Conservation (phyloP, 1,140 invertebrate species). For the Melitaea cinxia region DNA sequence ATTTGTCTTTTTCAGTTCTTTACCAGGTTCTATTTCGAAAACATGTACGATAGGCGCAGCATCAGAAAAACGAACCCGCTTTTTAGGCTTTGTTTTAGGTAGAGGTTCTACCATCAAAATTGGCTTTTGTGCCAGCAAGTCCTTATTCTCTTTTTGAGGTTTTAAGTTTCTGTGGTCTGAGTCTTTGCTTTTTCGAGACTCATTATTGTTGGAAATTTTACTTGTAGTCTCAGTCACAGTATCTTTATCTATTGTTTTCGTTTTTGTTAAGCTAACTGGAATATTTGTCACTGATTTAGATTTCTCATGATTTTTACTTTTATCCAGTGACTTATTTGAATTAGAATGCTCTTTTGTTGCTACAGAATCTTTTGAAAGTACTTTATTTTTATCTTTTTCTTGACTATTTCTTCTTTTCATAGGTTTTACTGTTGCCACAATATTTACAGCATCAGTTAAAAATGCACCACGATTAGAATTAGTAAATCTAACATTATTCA, state of each 20-base stretch:
- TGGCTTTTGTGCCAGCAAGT: slow-evolving; percentile 22
- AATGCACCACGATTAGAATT: slow-evolving; percentile 61
- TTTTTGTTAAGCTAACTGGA: slow-evolving; percentile 12
- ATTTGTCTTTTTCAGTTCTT: slow-evolving; percentile 65
- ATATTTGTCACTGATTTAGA: slow-evolving; percentile 26
- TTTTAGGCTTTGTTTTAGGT: slow-evolving; percentile 43
- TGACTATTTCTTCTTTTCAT: slow-evolving; percentile 44
- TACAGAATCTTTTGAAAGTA: slow-evolving; percentile 23
- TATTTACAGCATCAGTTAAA: slow-evolving; percentile 47
- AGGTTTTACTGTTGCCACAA: slow-evolving; percentile 41
- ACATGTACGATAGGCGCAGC: slow-evolving; percentile 44
- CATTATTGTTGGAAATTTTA: background rate
- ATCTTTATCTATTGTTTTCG: slow-evolving; percentile 9
- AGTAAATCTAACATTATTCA: slow-evolving; percentile 59
- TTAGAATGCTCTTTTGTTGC: background rate
- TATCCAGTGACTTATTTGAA: background rate
- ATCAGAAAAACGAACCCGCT: slow-evolving; percentile 59
- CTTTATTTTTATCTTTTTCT: slow-evolving; percentile 30
- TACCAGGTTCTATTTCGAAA: slow-evolving; percentile 69
- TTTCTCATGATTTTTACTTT: background rate
- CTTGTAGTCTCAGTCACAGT: slow-evolving; percentile 5
- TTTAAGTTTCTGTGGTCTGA: slow-evolving; percentile 35
- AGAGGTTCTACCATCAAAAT: slow-evolving; percentile 54
- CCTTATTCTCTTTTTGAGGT: slow-evolving; percentile 48
- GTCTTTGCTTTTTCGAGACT: background rate